Evolutionary conservation across 1,140 invertebrate genomes (phyloP), one percentile per base, ranked within the genome.

Genomic region (Hyles euphorbiae): DNA sequence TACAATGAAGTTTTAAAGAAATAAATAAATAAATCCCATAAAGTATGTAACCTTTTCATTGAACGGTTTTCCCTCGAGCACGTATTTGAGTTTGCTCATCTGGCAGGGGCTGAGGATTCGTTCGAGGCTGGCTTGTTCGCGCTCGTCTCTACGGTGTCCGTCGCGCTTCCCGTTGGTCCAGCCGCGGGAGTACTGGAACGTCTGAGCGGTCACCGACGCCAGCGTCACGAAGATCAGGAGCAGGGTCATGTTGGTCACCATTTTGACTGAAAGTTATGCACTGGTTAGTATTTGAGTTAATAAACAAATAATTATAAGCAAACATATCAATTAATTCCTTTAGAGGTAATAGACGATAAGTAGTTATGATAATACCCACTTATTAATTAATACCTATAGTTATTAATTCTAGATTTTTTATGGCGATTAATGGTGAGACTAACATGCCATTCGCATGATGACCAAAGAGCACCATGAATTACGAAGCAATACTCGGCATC

Each of bases 181-280:
- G n/a, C 93, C 94, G 0, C 91, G 83, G 43, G 93, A 94, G 74
- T 94, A 94, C 68, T 94, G 93, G 79, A 94, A 94, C 0, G 93
- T 94, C 81, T 94, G 94, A 3, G 89, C 89, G 0, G 84, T 69
- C 1, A 87, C 87, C 0, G 79, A 70, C 0, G 79, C 66, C 33
- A 89, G 57, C 6, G 79, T 71, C 36, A 87, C 56, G 33, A 81
- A 61, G 40, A 84, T 66, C 0, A 88, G 58, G 6, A 87, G 49
- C 0, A 81, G 34, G 0, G 76, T 74, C 5, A 72, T 58, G 68
- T 81, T 81, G 10, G 74, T 61, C 22, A 67, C 58, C 81, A 82
- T 83, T 58, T 11, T 74, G 34, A 9, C 71, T 76, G 68, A 5
- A 72, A 77, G 7, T 22, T 22, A 22, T 22, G 22, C 2, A 1